Base-by-base conservation (phyloP, 2,888 invertebrate genomes). In the Drosophila kanekoi region DNA sequence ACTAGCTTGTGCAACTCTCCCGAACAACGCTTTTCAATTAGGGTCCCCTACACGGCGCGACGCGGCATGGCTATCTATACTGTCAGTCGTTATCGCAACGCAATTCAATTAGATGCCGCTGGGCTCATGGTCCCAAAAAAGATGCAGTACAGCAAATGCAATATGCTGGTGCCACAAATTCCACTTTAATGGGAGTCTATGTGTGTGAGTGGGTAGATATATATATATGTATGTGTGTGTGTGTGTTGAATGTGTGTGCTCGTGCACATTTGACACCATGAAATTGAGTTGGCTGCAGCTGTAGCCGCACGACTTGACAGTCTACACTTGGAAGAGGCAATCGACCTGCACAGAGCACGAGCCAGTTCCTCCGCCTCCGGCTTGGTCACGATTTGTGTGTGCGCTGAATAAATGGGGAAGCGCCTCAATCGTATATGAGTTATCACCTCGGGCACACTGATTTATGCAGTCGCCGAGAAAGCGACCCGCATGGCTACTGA, bases 201-300 rank as follows among this genome's bases (percentile, higher is more conserved):
- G 16, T 37, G 13, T 41, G 51, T 38, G 52, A 35, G 33, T 37
- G 37, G 14, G 37, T 37, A 8, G 0, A 10, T 5, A 9, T 35
- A 9, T 3, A 10, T 5, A 9, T 35, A 9, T 3, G 20, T 16
- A 18, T 20, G 20, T 23, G 23, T 45, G 52, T 44, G 41, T 28
- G 40, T 41, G 28, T 10, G 35, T 20, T 33, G 38, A 33, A n/a
- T 40, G 32, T 57, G 32, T 57, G 45, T 54, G 61, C 16, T 38
- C 35, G 45, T 64, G 65, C 65, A 49, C 87, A 81, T 84, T 84
- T 84, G 86, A 86, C 74, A 86, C 69, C 87, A 86, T 83, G 81
- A 88, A 83, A 86, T 83, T 83, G 87, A 83, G 87, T 86, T 87
- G 83, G 68, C 75, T 86, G 81, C 77, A 69, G 61, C 45, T 63